Conservation (phyloP, 2,888 invertebrate species). For the Colostygia pectinataria region DNA sequence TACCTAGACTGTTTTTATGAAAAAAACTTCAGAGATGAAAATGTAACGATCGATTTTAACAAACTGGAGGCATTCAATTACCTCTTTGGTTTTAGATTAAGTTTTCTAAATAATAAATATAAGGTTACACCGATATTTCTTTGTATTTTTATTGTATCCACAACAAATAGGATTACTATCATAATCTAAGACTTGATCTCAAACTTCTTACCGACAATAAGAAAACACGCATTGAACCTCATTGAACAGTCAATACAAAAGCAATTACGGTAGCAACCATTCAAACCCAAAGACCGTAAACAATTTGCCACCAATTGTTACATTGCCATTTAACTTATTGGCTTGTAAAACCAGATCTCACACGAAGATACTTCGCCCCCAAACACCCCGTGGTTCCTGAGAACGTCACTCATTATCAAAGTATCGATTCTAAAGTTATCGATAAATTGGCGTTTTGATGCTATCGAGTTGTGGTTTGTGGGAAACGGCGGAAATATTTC, state of each 20-base stretch:
- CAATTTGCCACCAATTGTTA: conserved; percentile 43
- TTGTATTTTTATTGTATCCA: neutral
- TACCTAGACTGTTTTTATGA: too few species aligned
- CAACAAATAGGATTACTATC: neutral
- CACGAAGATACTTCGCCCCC: conserved; percentile 73
- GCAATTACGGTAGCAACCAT: conserved; percentile 46
- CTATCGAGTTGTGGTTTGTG: conserved; percentile 68
- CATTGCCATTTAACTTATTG: conserved; percentile 51
- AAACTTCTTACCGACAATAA: conserved; percentile 7
- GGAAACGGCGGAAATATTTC: conserved; percentile 50
- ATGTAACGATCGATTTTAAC: too few species aligned
- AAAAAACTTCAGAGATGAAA: too few species aligned
- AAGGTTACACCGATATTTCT: neutral
- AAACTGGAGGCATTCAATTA: too few species aligned
- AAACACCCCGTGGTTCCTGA: conserved; percentile 66
- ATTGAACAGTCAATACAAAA: conserved; percentile 41
- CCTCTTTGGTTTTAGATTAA: too few species aligned
- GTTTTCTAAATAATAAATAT: neutral
- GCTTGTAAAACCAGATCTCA: conserved; percentile 72
- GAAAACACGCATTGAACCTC: conserved; percentile 19
- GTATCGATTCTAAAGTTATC: conserved; percentile 54
- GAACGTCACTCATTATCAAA: conserved; percentile 71
- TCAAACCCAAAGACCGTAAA: conserved; percentile 50
- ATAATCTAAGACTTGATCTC: conserved; percentile 8
- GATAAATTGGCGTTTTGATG: conserved; percentile 67